phyloP scores from a whole-genome alignment of 2,113 vertebrate species.

The Apodemus speciosus region DNA sequence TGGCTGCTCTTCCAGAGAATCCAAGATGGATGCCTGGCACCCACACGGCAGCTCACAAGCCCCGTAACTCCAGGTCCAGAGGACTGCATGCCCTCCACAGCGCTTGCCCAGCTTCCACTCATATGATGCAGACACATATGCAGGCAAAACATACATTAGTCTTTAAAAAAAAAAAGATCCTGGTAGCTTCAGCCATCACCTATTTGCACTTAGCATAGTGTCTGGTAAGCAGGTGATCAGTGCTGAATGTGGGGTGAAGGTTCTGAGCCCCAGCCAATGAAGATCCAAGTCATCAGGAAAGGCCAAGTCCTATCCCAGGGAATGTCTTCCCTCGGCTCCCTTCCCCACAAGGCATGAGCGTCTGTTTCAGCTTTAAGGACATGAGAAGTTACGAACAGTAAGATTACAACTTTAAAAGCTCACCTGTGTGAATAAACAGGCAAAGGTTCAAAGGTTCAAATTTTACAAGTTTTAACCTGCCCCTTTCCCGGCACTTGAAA shows the following conservation, averaged over 20 bases:
- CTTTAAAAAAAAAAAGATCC: background rate
- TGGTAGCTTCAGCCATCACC: background rate
- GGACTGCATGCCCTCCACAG: background rate
- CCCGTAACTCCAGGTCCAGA: too few species aligned
- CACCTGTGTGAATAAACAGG: conserved; percentile 3
- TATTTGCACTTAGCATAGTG: conserved; percentile 15
- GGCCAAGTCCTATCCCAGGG: background rate
- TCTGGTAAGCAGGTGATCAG: background rate
- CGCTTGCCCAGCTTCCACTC: background rate
- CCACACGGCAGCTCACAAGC: background rate
- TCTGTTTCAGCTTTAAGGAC: conserved; percentile 20
- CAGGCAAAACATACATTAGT: background rate
- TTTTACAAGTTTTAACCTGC: conserved; percentile 23
- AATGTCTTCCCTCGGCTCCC: background rate
- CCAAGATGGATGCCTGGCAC: background rate
- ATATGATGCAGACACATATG: too few species aligned
- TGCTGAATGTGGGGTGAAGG: background rate
- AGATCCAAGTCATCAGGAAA: conserved; percentile 7
- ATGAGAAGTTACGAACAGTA: conserved; percentile 20
- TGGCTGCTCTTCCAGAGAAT: background rate
- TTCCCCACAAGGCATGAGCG: background rate
- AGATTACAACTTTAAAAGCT: conserved; percentile 22
- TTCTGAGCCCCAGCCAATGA: background rate
- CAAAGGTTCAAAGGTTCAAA: conserved; percentile 25
- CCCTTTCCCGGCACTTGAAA: background rate